A percentile compares a stretch with the other conserved stretches of the same genome.
Conservation (phyloP, 2,797 vertebrate species). For the Gymnothorax javanicus region DNA sequence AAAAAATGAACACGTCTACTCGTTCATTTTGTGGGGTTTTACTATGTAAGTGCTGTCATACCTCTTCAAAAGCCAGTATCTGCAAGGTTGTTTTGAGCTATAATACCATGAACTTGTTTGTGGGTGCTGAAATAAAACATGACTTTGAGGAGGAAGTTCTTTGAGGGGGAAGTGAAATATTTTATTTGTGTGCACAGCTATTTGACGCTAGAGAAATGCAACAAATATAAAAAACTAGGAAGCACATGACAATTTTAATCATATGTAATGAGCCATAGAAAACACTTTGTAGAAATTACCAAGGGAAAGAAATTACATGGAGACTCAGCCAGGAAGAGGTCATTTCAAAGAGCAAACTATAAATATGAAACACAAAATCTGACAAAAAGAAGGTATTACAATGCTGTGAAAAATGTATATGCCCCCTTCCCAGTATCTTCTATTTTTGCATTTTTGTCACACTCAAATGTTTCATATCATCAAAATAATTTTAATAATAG, state of each 20-base stretch:
- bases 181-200: neutral
- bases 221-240: neutral
- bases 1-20: too few species aligned
- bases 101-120: neutral
- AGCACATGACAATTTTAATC: conserved; percentile 14
- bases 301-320: conserved; percentile 9
- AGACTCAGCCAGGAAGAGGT: neutral
- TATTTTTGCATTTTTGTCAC: too few species aligned
- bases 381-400: neutral
- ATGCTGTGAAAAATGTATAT: neutral
- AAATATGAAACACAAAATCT: conserved; percentile 9
- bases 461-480: too few species aligned
- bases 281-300: neutral
- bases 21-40: too few species aligned
- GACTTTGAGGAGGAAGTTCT: neutral
- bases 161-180: neutral
- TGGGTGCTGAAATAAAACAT: neutral
- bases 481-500: too few species aligned
- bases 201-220: neutral
- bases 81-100: neutral
- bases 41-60: neutral
- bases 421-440: too few species aligned
- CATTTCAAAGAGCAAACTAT: neutral
- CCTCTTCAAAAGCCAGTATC: neutral
- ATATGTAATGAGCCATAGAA: neutral